phyloP scores from a whole-genome alignment of 2,888 invertebrate species.

The Ethmia dodecea region DNA sequence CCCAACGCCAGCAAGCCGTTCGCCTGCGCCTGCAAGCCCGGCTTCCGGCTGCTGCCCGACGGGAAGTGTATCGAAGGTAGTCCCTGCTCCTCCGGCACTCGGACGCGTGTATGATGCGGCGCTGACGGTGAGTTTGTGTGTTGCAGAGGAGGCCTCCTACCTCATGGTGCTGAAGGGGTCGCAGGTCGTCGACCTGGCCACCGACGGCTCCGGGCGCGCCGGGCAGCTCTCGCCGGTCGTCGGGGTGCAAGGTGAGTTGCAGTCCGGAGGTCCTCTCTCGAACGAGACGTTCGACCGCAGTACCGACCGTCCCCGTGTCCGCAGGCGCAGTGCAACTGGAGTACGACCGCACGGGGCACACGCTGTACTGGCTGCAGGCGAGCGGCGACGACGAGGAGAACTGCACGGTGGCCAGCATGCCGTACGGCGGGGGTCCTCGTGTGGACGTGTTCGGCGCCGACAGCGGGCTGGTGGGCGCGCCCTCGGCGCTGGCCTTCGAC shows the following conservation, averaged over 20 bases:
- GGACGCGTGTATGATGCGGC: neutral
- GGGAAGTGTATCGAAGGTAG: slow-evolving; percentile 84
- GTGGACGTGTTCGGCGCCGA: slow-evolving; percentile 86
- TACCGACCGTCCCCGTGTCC: slow-evolving; percentile 32
- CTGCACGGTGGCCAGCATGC: slow-evolving; percentile 91
- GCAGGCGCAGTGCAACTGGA: slow-evolving; percentile 91
- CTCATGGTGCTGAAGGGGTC: slow-evolving; percentile 93
- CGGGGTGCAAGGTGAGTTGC: slow-evolving; percentile 79
- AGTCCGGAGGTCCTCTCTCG: neutral
- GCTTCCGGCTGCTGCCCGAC: slow-evolving; percentile 82
- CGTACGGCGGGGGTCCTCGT: slow-evolving; percentile 89
- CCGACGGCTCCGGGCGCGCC: slow-evolving; percentile 85
- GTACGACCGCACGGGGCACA: slow-evolving; percentile 91
- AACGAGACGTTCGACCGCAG: neutral
- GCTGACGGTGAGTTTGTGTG: neutral
- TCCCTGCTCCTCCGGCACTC: neutral
- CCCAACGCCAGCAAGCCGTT: slow-evolving; percentile 82
- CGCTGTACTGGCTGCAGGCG: slow-evolving; percentile 91
- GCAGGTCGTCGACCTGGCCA: slow-evolving; percentile 91
- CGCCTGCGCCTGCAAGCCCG: slow-evolving; percentile 95
- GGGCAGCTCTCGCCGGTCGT: slow-evolving; percentile 92
- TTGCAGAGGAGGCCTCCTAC: slow-evolving; percentile 89
- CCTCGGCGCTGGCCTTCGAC: slow-evolving; percentile 95
- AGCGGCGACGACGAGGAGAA: slow-evolving; percentile 88
- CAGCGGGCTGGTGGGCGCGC: slow-evolving; percentile 92